These are phyloP conservation scores for Parazoanthus darwini DNA, from an alignment of 92 coral and sea anemone genomes.

Conservation along the genomic window DNA sequence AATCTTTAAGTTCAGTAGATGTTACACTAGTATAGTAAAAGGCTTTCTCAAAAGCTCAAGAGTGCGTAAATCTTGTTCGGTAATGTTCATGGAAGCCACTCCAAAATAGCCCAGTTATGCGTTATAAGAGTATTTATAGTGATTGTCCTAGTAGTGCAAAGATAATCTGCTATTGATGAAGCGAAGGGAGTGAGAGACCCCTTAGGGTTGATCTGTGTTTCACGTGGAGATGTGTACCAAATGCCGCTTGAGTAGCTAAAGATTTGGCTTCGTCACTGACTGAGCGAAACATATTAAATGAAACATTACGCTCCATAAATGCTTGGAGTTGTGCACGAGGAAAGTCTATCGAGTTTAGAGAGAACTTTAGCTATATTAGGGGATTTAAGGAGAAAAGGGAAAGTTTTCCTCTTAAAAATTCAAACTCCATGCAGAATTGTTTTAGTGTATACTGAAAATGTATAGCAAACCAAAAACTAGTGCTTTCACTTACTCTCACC, in stretches of 20 bases:
- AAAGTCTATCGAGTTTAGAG: not conserved
- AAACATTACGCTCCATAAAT: not conserved
- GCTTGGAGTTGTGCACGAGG: not conserved
- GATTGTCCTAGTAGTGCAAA: too few relatives aligned
- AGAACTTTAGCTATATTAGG: not conserved
- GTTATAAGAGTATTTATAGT: too few relatives aligned
- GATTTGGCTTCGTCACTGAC: not conserved
- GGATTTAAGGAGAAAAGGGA: too few relatives aligned
- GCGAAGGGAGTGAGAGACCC: too few relatives aligned
- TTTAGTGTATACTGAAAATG: too few relatives aligned
- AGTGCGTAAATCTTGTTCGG: not conserved
- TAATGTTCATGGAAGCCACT: too few relatives aligned
- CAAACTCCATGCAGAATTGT: too few relatives aligned
- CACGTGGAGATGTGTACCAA: too few relatives aligned
- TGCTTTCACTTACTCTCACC: not conserved
- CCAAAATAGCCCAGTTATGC: not conserved
- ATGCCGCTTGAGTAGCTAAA: not conserved
- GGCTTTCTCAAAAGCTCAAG: too few relatives aligned
- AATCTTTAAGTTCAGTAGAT: not conserved
- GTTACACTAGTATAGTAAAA: not conserved
- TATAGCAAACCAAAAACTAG: not conserved
- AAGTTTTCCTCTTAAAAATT: too few relatives aligned
- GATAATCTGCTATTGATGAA: too few relatives aligned
- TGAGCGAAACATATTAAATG: not conserved
- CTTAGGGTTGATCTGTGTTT: too few relatives aligned